Conservation (phyloP, 1,140 invertebrate genomes). For the Chelonus insularis region DNA sequence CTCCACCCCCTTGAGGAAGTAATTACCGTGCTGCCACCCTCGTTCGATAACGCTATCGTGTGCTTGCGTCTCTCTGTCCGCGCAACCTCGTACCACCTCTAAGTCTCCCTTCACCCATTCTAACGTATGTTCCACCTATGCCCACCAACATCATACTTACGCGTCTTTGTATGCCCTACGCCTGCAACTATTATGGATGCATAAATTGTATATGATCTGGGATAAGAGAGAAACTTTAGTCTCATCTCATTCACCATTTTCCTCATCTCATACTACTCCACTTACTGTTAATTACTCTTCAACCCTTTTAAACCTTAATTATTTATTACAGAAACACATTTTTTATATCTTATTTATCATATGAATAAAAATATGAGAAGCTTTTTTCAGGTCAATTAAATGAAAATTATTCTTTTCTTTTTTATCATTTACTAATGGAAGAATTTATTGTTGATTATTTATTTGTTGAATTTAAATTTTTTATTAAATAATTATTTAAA, state of each 20-base stretch:
- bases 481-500: too few species aligned
- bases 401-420: too few species aligned
- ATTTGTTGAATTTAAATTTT: too few species aligned
- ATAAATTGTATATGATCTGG: slow-evolving; percentile 13
- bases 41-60: slow-evolving; percentile 52
- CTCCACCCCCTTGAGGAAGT: slow-evolving; percentile 45
- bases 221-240: not conserved
- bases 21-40: slow-evolving; percentile 50
- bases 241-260: not conserved
- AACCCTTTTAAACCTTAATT: too few species aligned
- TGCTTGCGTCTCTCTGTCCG: slow-evolving; percentile 26
- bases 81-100: not conserved
- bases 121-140: slow-evolving; percentile 27
- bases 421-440: too few species aligned
- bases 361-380: too few species aligned
- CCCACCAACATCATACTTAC: slow-evolving; percentile 23
- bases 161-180: slow-evolving; percentile 16
- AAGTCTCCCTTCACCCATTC: not conserved
- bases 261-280: too few species aligned
- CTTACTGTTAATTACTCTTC: too few species aligned
- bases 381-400: too few species aligned
- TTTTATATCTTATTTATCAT: too few species aligned
- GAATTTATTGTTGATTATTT: too few species aligned
- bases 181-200: slow-evolving; percentile 20
- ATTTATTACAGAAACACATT: too few species aligned